These are phyloP conservation scores for Halcyon chelicuti DNA, from an alignment of 2,797 vertebrate genomes.

Conservation along the genomic window DNA sequence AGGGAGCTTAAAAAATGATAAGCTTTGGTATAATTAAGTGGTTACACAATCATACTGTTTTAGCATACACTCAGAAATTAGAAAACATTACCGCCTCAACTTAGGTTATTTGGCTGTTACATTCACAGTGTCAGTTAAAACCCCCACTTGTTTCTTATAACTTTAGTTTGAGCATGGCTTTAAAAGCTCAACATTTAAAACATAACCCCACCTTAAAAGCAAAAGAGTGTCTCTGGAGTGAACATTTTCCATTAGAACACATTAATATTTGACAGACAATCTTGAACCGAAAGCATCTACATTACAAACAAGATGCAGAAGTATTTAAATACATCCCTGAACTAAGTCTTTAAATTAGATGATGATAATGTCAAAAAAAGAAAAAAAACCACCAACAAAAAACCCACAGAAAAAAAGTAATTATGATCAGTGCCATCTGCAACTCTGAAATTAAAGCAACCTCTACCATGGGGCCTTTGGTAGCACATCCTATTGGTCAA, in stretches of 20 bases:
- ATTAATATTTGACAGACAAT: slow-evolving; percentile 79
- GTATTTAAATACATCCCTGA: slow-evolving; percentile 46
- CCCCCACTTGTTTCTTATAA: not conserved
- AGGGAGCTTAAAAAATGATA: not conserved
- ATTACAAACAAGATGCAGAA: slow-evolving; percentile 66
- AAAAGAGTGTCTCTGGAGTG: slow-evolving; percentile 69
- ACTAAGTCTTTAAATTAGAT: slow-evolving; percentile 20
- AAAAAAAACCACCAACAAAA: too few species aligned
- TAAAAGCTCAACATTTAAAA: slow-evolving; percentile 48
- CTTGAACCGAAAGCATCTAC: slow-evolving; percentile 59
- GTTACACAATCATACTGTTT: not conserved
- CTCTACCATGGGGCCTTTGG: not conserved
- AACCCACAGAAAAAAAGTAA: not conserved
- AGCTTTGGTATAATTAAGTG: not conserved
- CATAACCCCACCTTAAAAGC: slow-evolving; percentile 62
- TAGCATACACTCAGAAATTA: not conserved
- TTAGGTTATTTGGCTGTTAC: not conserved
- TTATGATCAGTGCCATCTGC: not conserved
- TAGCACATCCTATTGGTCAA: not conserved
- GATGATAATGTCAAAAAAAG: not conserved
- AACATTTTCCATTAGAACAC: slow-evolving; percentile 79
- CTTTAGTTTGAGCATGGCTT: slow-evolving; percentile 8
- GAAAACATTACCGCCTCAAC: not conserved
- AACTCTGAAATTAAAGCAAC: not conserved
- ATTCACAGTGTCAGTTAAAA: not conserved